A percentile compares a stretch with the other conserved stretches of the same genome.
Conservation (phyloP, 2,888 invertebrate genomes). For the Cordilura impudica region DNA sequence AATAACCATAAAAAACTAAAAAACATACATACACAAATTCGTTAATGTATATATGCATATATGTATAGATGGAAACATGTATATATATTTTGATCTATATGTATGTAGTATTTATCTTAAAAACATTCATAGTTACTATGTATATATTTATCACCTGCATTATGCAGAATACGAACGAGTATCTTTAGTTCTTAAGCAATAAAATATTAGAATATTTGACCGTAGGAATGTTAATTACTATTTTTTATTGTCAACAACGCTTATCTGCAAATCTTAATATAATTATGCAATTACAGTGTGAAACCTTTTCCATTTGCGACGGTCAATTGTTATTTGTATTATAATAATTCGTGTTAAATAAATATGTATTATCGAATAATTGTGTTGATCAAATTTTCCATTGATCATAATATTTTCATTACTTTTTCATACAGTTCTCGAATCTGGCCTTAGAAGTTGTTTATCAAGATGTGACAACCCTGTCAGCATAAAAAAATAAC, state of each 20-base stretch:
- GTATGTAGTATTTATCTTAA: too few species aligned
- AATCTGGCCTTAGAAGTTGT: too few species aligned
- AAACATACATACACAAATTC: constrained; percentile 4
- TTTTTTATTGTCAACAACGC: not conserved
- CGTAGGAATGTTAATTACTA: not conserved
- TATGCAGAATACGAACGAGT: constrained; percentile 1
- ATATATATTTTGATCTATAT: too few species aligned
- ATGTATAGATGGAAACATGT: not conserved
- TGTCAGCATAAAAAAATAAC: too few species aligned
- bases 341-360: not conserved
- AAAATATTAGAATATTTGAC: constrained; percentile 5
- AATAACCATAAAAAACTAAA: constrained; percentile 75
- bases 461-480: too few species aligned
- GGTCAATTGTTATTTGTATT: not conserved
- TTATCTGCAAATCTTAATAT: not conserved
- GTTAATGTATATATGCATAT: not conserved
- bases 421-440: too few species aligned
- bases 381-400: too few species aligned
- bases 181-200: not conserved
- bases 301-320: not conserved
- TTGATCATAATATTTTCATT: too few species aligned
- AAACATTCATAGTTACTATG: too few species aligned
- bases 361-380: too few species aligned
- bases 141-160: not conserved
- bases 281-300: not conserved